phyloP scores from a whole-genome alignment of 2,797 vertebrate species.

The Odontamblyopus rebecca region DNA sequence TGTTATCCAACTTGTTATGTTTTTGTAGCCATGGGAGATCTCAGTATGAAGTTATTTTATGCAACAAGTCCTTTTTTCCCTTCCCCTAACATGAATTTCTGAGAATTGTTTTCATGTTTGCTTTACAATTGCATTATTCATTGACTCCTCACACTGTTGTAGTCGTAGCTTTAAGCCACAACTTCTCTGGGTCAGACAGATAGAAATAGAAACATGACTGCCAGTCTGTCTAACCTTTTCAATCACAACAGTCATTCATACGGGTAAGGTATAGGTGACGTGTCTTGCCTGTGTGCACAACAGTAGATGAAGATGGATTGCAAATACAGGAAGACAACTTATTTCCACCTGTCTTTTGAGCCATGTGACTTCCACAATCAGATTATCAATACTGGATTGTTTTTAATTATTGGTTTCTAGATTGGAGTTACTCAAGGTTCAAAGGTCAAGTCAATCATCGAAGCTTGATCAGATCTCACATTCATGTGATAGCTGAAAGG shows the following conservation, averaged over 20 bases:
- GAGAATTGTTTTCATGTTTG: neutral
- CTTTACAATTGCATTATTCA: neutral
- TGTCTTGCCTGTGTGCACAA: neutral
- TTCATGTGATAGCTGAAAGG: neutral
- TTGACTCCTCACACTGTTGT: neutral
- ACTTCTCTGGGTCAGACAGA: neutral
- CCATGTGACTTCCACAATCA: neutral
- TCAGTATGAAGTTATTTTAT: neutral
- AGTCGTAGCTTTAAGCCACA: neutral
- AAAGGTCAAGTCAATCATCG: neutral
- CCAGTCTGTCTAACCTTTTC: neutral
- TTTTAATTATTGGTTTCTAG: neutral
- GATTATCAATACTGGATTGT: neutral
- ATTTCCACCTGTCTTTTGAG: neutral
- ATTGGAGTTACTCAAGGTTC: neutral
- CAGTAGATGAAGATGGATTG: neutral
- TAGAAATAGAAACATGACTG: neutral
- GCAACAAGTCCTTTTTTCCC: neutral
- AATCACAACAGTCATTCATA: neutral
- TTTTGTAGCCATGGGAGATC: neutral
- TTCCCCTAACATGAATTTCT: neutral
- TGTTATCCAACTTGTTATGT: slow-evolving; percentile 23
- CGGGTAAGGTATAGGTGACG: neutral
- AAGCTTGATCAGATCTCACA: neutral
- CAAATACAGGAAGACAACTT: neutral